Conservation (phyloP, 2,888 invertebrate species). For the Caenorhabditis sp. region DNA sequence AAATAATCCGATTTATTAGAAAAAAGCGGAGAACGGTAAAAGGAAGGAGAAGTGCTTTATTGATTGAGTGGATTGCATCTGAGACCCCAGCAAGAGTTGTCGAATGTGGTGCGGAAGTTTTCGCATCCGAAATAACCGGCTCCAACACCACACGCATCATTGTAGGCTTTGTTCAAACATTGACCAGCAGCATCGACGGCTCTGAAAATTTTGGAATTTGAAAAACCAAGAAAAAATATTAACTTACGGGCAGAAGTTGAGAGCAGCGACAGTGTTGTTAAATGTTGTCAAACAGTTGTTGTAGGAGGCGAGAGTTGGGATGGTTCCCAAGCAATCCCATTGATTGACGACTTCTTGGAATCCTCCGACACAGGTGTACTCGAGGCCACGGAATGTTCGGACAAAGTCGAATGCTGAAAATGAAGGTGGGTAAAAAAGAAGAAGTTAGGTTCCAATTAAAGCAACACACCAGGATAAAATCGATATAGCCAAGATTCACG, state of each 20-base stretch:
- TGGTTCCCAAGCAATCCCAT: constrained; percentile 38
- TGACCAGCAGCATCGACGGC: constrained; percentile 38
- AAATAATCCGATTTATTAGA: constrained; percentile 19
- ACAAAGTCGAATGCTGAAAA: constrained; percentile 53
- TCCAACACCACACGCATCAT: constrained; percentile 32
- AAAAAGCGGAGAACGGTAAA: not conserved
- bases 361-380: constrained; percentile 58
- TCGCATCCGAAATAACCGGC: constrained; percentile 58
- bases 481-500: not conserved
- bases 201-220: constrained; percentile 31
- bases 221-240: too few relatives aligned
- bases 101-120: constrained; percentile 55
- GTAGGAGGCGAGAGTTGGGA: constrained; percentile 34
- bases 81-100: constrained; percentile 53
- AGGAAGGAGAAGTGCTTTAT: not conserved
- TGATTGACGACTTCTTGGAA: constrained; percentile 49
- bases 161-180: constrained; percentile 50
- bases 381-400: constrained; percentile 53
- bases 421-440: too few relatives aligned
- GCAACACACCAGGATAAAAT: too few relatives aligned
- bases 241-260: constrained; percentile 50
- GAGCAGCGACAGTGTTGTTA: constrained; percentile 43
- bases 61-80: constrained; percentile 26
- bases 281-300: constrained; percentile 42
- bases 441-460: too few relatives aligned